Evolutionary conservation across 1,140 invertebrate genomes (phyloP), one percentile per base, ranked within the genome.

Genomic region (Laodelphax striatellus): DNA sequence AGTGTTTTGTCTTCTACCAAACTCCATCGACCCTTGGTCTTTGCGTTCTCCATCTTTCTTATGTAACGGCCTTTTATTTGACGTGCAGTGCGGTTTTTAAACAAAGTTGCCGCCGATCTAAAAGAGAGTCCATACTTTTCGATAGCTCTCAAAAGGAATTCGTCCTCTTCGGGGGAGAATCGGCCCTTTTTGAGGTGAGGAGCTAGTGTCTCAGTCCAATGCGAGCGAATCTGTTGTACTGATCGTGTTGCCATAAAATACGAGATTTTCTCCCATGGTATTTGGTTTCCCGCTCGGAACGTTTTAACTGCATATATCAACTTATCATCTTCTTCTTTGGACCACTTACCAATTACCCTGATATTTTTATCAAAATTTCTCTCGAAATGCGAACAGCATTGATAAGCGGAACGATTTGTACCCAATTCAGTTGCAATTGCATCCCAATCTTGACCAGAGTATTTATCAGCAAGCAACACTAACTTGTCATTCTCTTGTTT

Each of bases 201-300:
- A 31, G 62, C 52, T n/a, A 64, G 41, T 28, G 61, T 60, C 31
- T 62, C 57, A 22, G n/a, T 31, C 63, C 63, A 64, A 11, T 58
- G 61, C 22, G 41, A 55, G 42, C 52, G 56, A 16, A 63, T 38
- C 31, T 63, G 61, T 0, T 11, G 24, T 31, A 62, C 54, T 17
- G 61, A 62, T 9, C 63, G 57, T 2, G 44, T 42, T 8, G 57
- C n/a, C 24, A 64, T 50, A 14, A 43, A 44, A n/a, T 21, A 44
- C n/a, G 57, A n/a, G 10, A 64, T 57, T 50, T 57, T 56, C 6
- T 31, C 9, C 63, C 63, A 64, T 13, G 61, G 57, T 28, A 64
- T 64, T 21, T 60, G 58, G 19, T 31, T 31, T 16, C 63, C 63
- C 22, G 60, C 52, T 34, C 61, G 52, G 44, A 46, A 64, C 22